phyloP scores from a whole-genome alignment of 2,797 vertebrate species.

The Lepilemur septentrionalis region DNA sequence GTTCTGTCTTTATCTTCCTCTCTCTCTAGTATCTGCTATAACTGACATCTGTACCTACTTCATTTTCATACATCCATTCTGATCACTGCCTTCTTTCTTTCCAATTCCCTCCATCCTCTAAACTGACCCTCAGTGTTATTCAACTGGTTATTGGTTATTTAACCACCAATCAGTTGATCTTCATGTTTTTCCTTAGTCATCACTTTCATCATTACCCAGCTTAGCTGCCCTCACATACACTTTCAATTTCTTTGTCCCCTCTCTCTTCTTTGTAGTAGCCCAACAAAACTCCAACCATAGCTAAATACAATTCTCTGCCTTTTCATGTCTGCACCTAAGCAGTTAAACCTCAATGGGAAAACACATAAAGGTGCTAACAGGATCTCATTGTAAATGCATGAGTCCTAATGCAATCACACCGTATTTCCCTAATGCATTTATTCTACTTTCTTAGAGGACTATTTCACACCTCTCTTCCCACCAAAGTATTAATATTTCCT shows the following conservation, averaged over 20 bases:
- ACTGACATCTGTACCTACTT: background rate
- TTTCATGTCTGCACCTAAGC: constrained; percentile 21
- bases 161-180: background rate
- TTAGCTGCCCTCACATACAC: background rate
- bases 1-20: background rate
- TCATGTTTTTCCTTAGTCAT: background rate
- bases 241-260: background rate
- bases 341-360: constrained; percentile 31
- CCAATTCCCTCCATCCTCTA: background rate
- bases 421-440: background rate
- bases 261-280: constrained; percentile 12
- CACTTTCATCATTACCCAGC: background rate
- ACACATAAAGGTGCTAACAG: background rate
- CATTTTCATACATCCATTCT: background rate
- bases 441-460: background rate
- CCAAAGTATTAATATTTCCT: background rate
- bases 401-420: background rate
- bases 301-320: constrained; percentile 35
- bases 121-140: background rate
- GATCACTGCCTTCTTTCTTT: background rate
- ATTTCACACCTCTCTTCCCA: background rate
- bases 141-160: background rate
- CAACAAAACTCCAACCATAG: background rate
- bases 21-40: background rate
- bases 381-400: constrained; percentile 23